phyloP scores from a whole-genome alignment of 2,888 invertebrate genomes.

The Chloromyia formosa region DNA sequence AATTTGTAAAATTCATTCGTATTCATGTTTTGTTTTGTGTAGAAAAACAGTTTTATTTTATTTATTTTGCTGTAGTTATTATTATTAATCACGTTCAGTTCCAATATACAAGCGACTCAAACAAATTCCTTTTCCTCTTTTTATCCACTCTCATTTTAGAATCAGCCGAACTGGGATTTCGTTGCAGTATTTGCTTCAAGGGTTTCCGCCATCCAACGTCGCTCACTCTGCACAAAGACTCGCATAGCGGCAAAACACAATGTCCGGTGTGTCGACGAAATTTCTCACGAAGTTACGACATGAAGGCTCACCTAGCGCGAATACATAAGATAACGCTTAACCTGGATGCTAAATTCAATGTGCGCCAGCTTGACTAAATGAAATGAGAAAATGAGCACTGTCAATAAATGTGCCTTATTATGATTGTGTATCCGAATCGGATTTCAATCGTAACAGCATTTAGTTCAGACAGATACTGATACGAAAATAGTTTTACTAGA shows the following conservation, averaged over 20 bases:
- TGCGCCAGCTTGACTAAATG: constrained; percentile 16
- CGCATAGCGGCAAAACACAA: constrained; percentile 71
- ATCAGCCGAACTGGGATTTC: constrained; percentile 65
- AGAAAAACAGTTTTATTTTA: constrained; percentile 39
- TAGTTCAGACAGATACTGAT: too few relatives aligned
- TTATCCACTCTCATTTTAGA: constrained; percentile 39
- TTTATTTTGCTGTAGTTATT: constrained; percentile 9
- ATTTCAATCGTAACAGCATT: too few relatives aligned
- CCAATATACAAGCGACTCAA: not conserved
- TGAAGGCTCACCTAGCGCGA: constrained; percentile 69
- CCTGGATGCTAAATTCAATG: constrained; percentile 45
- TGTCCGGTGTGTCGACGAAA: constrained; percentile 71
- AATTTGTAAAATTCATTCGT: not conserved
- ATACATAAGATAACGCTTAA: constrained; percentile 66
- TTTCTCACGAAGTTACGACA: constrained; percentile 71
- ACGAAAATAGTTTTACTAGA: too few relatives aligned
- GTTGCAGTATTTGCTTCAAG: constrained; percentile 71
- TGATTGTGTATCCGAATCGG: too few relatives aligned
- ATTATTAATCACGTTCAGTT: not conserved
- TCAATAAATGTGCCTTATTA: not conserved
- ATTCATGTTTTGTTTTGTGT: constrained; percentile 12
- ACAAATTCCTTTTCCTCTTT: not conserved
- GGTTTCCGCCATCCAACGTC: constrained; percentile 72
- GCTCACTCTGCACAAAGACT: constrained; percentile 70
- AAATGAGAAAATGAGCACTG: not conserved